Evolutionary conservation across 2,888 invertebrate species (phyloP), one percentile per base, ranked within the genome.

Genomic region (Perizoma flavofasciatum): DNA sequence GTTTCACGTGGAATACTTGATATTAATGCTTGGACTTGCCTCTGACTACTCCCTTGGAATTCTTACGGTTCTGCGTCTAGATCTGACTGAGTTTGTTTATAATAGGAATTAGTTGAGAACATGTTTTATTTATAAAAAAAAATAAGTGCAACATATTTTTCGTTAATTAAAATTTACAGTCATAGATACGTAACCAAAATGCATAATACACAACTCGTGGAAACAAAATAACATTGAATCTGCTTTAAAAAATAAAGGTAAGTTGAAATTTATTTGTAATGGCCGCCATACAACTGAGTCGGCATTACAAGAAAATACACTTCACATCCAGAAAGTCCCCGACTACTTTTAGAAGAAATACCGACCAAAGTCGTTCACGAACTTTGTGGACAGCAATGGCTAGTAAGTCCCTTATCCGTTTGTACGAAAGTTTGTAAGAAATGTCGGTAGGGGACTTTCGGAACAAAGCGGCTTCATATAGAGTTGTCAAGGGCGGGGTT

Each of bases 401-500:
- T 72, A 32, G 65, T 67, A 84, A 79, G 73, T 81, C 67, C 9
- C 43, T 65, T 65, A 47, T 49, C 63, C 40, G 44, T 62, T 69
- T 55, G 51, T 49, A 60, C 56, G 47, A 60, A 57, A 22, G 8
- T 37, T 46, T 69, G 66, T 70, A 73, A 67, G 71, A 67, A 57
- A 63, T 63, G 63, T 69, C 77, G 80, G 72, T 72, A 75, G 65
- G 79, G 79, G 78, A 85, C 75, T 83, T 86, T 79, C 63, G 74
- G 78, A 70, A 79, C 84, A 78, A 80, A 75, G 78, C 77, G 73
- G 82, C 82, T 85, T 85, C 92, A 85, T 93, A 93, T 93, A 93
- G 93, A 93, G 93, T 92, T 93, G 93, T 93, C 92, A 93, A 90
- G 92, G 93, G 93, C 93, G 93, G 93, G 83, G 92, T 92, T 81